These are phyloP conservation scores for Itoplectis maculator DNA, from an alignment of 2,888 invertebrate genomes.

Conservation along the genomic window DNA sequence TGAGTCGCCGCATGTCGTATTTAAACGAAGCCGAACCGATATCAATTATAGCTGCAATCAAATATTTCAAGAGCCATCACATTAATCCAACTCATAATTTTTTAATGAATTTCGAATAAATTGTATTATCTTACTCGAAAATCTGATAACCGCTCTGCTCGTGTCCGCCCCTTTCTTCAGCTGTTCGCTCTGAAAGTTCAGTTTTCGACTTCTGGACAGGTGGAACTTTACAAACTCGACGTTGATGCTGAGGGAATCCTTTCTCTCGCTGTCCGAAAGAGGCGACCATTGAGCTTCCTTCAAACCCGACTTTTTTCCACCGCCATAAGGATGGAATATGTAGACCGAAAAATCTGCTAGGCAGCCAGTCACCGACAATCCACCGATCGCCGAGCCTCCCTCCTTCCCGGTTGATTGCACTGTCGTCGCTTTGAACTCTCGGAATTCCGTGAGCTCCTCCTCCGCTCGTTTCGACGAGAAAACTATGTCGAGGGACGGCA, in stretches of 20 bases:
- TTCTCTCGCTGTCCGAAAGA: conserved; percentile 94
- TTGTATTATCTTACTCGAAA: conserved; percentile 90
- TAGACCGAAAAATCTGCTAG: conserved; percentile 98
- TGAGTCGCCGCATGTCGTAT: conserved; percentile 98
- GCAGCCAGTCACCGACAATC: conserved; percentile 97
- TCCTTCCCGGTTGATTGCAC: conserved; percentile 75
- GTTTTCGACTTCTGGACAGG: conserved; percentile 94
- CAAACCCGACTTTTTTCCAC: conserved; percentile 92
- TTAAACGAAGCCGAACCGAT: conserved; percentile 98
- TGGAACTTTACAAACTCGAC: conserved; percentile 99
- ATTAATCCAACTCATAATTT: too few relatives aligned
- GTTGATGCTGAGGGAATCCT: conserved; percentile 97
- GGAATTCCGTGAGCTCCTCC: conserved; percentile 87
- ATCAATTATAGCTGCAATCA: conserved; percentile 93
- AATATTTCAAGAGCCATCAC: background rate
- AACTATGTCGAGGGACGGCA: conserved; percentile 98
- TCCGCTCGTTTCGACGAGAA: conserved; percentile 96
- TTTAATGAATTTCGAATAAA: too few relatives aligned
- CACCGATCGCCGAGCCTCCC: conserved; percentile 90
- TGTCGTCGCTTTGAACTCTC: conserved; percentile 83
- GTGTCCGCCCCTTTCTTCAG: conserved; percentile 87
- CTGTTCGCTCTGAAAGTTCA: conserved; percentile 89
- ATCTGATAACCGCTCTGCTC: conserved; percentile 94
- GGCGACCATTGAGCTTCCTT: conserved; percentile 95
- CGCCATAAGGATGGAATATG: conserved; percentile 99